phyloP scores from a whole-genome alignment of 2,797 vertebrate species.

The Coregonus sp. region DNA sequence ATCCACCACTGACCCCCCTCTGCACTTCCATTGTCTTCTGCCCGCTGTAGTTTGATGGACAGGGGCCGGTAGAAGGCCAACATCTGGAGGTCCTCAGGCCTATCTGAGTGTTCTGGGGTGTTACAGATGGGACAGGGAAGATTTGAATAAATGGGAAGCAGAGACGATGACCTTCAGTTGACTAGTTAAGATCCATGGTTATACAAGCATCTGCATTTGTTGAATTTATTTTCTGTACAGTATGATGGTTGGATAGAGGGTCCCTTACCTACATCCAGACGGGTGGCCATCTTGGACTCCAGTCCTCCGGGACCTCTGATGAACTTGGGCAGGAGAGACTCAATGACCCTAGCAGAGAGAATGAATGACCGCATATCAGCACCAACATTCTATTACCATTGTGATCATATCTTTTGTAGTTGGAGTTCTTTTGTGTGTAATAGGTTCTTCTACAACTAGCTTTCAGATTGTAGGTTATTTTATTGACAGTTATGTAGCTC shows the following conservation, averaged over 20 bases:
- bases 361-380: background rate
- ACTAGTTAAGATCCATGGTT: background rate
- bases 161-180: background rate
- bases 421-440: background rate
- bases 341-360: slow-evolving; percentile 62
- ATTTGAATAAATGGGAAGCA: background rate
- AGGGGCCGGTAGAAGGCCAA: slow-evolving; percentile 78
- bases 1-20: slow-evolving; percentile 76
- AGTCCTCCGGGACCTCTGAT: slow-evolving; percentile 68
- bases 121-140: background rate
- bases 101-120: slow-evolving; percentile 57
- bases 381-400: slow-evolving; percentile 28
- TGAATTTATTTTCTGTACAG: background rate
- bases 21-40: slow-evolving; percentile 37
- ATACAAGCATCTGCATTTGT: background rate
- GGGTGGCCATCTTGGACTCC: slow-evolving; percentile 71
- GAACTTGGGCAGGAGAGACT: slow-evolving; percentile 70
- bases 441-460: background rate
- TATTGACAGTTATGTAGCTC: slow-evolving; percentile 41
- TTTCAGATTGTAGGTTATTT: slow-evolving; percentile 33
- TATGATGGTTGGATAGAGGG: background rate
- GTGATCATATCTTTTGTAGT: background rate
- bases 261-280: slow-evolving; percentile 61
- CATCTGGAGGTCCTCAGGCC: slow-evolving; percentile 51
- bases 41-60: slow-evolving; percentile 70